Base-by-base conservation (phyloP, 1,140 invertebrate genomes). In the Drosophila sulfurigaster region DNA sequence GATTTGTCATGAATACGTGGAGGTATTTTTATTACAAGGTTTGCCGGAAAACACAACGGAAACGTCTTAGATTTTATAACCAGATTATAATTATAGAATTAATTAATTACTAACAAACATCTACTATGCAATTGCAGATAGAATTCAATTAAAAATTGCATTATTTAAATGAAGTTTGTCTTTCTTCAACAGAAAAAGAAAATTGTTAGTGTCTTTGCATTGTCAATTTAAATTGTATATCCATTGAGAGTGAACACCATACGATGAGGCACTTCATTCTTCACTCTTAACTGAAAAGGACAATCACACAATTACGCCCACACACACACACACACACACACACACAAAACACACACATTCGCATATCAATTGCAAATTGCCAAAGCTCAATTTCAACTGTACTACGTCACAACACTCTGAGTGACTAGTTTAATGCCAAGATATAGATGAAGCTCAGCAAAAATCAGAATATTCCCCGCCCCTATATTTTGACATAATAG, bases 401-500 rank as follows among this genome's bases (percentile, higher is more conserved):
- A 58, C 35, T 35, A 52, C 51, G 6, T 35, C n/a, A 15, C 6
- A n/a, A 43, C 38, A 41, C 28, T n/a, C 11, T 10, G 5, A 56
- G 3, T 20, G 15, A 32, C 16, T 15, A 56, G 5, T 28, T 43
- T 46, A 60, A 20, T 35, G 16, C 41, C 25, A 5, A 78, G 20
- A 52, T 11, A n/a, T 48, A 62, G 2, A 5, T 15, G 51, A 46
- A 79, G 48, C 49, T 7, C 38, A 35, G 38, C 16, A 38, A 11
- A 52, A 75, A 71, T 79, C 67, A 32, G 73, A 54, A 76, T 57
- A 35, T 30, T 67, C 15, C 28, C 15, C 32, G 11, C 69, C 60
- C 58, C 66, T 49, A 32, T 65, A 62, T 60, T 73, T 71, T 79
- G 82, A 88, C 80, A 87, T 76, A 80, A 87, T 88, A 56, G 54